Base-by-base conservation (phyloP, 1,140 invertebrate species). In the Hesperophylax magnus region DNA sequence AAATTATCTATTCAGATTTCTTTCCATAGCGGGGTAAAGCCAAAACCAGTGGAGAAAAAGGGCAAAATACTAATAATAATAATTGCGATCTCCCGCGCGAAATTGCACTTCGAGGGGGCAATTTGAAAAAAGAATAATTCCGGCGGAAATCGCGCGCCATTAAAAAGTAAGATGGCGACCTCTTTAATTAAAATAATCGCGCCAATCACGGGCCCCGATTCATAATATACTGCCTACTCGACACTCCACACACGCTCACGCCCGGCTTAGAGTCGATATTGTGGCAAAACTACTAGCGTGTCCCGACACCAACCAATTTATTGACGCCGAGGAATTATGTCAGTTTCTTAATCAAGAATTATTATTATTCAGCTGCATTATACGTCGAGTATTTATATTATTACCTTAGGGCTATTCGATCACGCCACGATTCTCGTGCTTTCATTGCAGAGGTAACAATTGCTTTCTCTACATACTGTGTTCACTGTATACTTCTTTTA, bases 111-210 rank as follows among this genome's bases (percentile, higher is more conserved):
- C 31, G 67, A 71, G 34, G 67, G 34, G 67, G 67, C 22, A 71
- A 47, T 71, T 71, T 47, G 67, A 71, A 71, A 47, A 71, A 52
- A 24, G 67, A 71, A 71, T 34, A 47, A 81, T 81, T 77, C 79
- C 79, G 79, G 72, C 74, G 79, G 79, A 81, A 81, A 81, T 81
- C 79, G 74, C 39, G 79, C 60, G 60, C 79, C 79, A 81, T 81
- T 81, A 81, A 81, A 80, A 81, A 81, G 79, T 81, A 81, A 81
- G 74, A 81, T 81, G 79, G 79, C 79, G 79, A 81, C 74, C 79
- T 81, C 79, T 81, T 81, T 81, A 81, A 81, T 81, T 81, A 81
- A 81, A 81, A 81, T 81, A 81, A 81, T 81, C 79, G 79, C 79
- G 79, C 79, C 79, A 81, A 81, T 81, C 79, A 81, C 79, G 74